Evolutionary conservation across 1,140 invertebrate genomes (phyloP).

Genomic region (Wasmannia auropunctata): DNA sequence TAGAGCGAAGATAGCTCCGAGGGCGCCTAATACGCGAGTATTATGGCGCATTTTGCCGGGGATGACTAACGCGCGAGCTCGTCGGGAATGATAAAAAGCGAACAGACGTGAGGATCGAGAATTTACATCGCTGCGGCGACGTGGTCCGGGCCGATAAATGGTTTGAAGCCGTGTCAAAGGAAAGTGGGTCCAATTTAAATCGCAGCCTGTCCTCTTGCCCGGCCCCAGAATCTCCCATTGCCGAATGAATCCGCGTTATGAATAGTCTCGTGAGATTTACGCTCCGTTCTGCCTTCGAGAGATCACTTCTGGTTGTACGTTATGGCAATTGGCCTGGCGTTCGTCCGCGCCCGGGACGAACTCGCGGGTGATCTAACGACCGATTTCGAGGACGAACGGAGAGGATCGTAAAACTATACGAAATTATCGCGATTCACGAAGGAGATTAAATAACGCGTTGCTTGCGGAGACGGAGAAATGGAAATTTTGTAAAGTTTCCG

Average conservation of each 20-base stretch:
- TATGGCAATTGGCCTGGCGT: slow-evolving; percentile 65
- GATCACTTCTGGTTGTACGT: slow-evolving; percentile 52
- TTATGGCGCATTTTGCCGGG: slow-evolving; percentile 40
- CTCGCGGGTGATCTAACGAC: neutral
- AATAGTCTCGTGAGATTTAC: slow-evolving; percentile 68
- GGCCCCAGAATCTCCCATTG: slow-evolving; percentile 31
- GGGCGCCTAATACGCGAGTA: slow-evolving; percentile 21
- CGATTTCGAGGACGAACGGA: neutral
- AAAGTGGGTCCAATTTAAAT: slow-evolving; percentile 67
- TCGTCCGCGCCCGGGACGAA: neutral
- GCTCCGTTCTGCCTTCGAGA: slow-evolving; percentile 44
- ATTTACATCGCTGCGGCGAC: slow-evolving; percentile 20
- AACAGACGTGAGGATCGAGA: slow-evolving; percentile 42
- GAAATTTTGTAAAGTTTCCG: neutral
- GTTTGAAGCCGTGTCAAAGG: slow-evolving; percentile 62
- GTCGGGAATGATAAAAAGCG: slow-evolving; percentile 50
- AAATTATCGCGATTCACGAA: neutral
- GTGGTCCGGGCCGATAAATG: slow-evolving; percentile 58
- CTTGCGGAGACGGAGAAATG: neutral
- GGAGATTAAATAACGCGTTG: neutral
- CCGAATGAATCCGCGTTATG: slow-evolving; percentile 59
- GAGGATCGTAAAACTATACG: neutral
- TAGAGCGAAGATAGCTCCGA: neutral
- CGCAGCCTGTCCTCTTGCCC: slow-evolving; percentile 49
- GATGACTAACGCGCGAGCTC: slow-evolving; percentile 43